Percentiles rank a stretch among this genome's conserved stretches.
Evolutionary conservation across 2,113 vertebrate genomes (phyloP).

Genomic region (Amia ocellicauda): DNA sequence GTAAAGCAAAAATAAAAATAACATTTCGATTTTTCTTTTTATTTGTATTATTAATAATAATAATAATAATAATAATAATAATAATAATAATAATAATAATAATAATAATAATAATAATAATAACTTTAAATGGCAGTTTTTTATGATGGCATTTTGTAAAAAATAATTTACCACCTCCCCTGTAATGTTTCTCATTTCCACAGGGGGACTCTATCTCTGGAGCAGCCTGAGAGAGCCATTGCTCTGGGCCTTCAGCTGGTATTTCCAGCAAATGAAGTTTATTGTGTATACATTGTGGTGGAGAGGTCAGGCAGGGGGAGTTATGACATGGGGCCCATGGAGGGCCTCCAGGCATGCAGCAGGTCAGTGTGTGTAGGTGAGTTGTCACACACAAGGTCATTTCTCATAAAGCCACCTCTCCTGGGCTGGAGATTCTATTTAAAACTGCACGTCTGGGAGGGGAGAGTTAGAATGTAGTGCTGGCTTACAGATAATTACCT

Average conservation of each 20-base stretch:
- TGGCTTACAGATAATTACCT: constrained; percentile 7
- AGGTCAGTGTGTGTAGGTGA: neutral
- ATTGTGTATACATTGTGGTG: neutral
- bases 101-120: too few species aligned
- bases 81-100: too few species aligned
- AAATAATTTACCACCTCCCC: too few species aligned
- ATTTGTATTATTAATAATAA: too few species aligned
- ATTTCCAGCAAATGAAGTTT: neutral
- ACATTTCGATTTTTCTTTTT: too few species aligned
- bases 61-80: too few species aligned
- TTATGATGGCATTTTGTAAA: too few species aligned
- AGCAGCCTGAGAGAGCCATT: neutral
- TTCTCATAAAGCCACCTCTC: constrained; percentile 3
- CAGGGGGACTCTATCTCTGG: too few species aligned
- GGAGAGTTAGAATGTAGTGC: neutral
- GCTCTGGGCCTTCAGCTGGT: neutral
- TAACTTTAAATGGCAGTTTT: too few species aligned
- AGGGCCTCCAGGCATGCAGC: neutral
- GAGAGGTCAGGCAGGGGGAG: neutral
- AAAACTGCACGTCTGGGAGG: neutral
- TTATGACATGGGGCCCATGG: neutral
- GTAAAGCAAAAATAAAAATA: too few species aligned
- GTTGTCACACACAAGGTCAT: neutral
- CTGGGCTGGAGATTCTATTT: neutral
- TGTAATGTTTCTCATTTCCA: too few species aligned